A percentile compares a stretch with the other conserved stretches of the same genome.
Conservation (phyloP, 2,888 invertebrate species). For the Parnassius glacialis region DNA sequence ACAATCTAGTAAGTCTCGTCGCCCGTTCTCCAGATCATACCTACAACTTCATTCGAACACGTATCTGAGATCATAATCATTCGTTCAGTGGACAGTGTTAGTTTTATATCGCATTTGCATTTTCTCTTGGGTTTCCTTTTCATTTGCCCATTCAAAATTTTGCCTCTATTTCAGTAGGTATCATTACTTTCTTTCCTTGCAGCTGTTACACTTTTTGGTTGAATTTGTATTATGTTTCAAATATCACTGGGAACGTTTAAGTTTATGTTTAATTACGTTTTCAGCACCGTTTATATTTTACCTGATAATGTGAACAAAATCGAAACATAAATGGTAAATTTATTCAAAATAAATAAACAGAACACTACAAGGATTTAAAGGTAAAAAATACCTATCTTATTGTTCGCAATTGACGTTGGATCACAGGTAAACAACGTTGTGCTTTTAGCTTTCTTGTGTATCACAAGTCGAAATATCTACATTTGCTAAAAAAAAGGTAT, state of each 20-base stretch:
- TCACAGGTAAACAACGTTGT: constrained; percentile 45
- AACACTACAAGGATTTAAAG: constrained; percentile 31
- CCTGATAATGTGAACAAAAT: neutral
- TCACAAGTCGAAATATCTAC: constrained; percentile 26
- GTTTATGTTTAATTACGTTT: constrained; percentile 32
- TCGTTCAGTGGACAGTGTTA: constrained; percentile 15
- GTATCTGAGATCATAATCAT: constrained; percentile 6
- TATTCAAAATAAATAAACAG: neutral
- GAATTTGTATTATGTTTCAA: constrained; percentile 69
- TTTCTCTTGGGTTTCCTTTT: constrained; percentile 51
- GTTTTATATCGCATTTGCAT: constrained; percentile 33
- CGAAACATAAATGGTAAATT: constrained; percentile 1
- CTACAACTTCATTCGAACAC: constrained; percentile 4
- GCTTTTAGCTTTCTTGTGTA: constrained; percentile 34
- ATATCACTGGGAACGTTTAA: constrained; percentile 62
- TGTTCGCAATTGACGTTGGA: constrained; percentile 51
- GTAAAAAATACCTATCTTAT: constrained; percentile 38
- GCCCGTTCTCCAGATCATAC: too few relatives aligned
- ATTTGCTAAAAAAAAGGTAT: constrained; percentile 33
- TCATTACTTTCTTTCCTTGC: constrained; percentile 64
- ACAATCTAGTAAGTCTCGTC: too few relatives aligned
- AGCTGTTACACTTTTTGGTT: constrained; percentile 73
- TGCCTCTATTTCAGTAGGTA: constrained; percentile 52
- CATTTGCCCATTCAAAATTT: constrained; percentile 55
- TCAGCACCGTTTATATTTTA: neutral